Conservation (phyloP, 2,113 vertebrate genomes). For the Sander lucioperca region DNA sequence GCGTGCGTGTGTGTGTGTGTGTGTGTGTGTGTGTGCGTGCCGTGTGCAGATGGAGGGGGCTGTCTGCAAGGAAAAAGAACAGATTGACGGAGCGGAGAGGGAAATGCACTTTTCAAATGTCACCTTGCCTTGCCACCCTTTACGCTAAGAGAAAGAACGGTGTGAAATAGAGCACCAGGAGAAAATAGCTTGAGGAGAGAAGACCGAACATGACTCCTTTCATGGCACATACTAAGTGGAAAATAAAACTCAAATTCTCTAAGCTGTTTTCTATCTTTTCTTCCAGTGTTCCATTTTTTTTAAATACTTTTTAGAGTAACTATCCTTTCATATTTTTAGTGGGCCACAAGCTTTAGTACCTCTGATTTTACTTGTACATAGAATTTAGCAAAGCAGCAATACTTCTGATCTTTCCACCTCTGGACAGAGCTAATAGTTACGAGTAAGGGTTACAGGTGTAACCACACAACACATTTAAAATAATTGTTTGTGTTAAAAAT, state of each 20-base stretch:
- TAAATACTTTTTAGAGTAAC: background rate
- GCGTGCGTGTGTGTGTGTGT: conserved; percentile 3
- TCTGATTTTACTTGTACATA: background rate
- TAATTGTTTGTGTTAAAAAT: background rate
- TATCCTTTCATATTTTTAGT: background rate
- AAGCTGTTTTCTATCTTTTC: background rate
- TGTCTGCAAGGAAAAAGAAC: conserved; percentile 59
- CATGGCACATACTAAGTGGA: conserved; percentile 8
- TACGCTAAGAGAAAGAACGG: conserved; percentile 54
- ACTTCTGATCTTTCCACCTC: background rate
- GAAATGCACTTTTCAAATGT: conserved; percentile 83
- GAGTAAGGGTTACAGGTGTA: background rate
- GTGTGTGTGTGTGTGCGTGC: background rate
- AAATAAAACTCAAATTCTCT: background rate
- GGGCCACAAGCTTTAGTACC: background rate
- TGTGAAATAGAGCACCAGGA: conserved; percentile 50
- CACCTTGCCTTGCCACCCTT: conserved; percentile 76
- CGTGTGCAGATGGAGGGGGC: conserved; percentile 45
- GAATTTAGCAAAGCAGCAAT: background rate
- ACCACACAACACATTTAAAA: too few relatives aligned
- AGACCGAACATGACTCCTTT: conserved; percentile 16
- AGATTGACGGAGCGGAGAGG: conserved; percentile 70
- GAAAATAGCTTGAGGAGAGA: conserved; percentile 34
- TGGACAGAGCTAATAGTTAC: background rate
- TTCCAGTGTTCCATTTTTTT: background rate